phyloP scores from a whole-genome alignment of 2,797 vertebrate genomes.

The Crenuchus spilurus region DNA sequence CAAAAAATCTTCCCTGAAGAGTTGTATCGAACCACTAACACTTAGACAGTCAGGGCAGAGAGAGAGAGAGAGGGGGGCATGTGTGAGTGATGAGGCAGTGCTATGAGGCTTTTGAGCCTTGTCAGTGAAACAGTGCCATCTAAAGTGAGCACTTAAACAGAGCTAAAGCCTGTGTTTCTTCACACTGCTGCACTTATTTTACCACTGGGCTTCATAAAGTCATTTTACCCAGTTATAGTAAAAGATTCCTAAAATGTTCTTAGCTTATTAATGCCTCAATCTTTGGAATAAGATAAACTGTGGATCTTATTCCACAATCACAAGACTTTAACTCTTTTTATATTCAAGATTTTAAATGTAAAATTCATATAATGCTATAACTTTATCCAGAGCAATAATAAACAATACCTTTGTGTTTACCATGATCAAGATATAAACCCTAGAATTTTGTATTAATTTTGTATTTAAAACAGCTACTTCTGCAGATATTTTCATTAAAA shows the following conservation, averaged over 20 bases:
- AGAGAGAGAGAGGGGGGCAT: not conserved
- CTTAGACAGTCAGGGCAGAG: not conserved
- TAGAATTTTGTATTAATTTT: too few relatives aligned
- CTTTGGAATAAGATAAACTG: not conserved
- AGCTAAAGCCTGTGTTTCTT: not conserved
- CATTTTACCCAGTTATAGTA: not conserved
- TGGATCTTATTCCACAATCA: not conserved
- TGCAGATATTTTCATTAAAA: too few relatives aligned
- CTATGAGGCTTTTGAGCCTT: conserved; percentile 2
- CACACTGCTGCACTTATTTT: not conserved
- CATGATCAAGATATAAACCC: too few relatives aligned
- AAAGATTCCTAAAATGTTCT: not conserved
- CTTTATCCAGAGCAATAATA: too few relatives aligned
- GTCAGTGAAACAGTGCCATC: conserved; percentile 25
- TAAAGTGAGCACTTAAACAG: not conserved
- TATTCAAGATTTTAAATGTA: too few relatives aligned
- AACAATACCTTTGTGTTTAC: too few relatives aligned
- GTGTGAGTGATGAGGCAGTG: not conserved
- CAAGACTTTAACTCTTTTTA: not conserved
- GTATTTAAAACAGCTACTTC: too few relatives aligned
- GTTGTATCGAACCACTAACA: not conserved
- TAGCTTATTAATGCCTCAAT: not conserved
- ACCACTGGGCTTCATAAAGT: not conserved
- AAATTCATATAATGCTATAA: too few relatives aligned
- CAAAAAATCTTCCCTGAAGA: conserved; percentile 1